Evolutionary conservation across 1,140 invertebrate species (phyloP).

Genomic region (Lerema accius): DNA sequence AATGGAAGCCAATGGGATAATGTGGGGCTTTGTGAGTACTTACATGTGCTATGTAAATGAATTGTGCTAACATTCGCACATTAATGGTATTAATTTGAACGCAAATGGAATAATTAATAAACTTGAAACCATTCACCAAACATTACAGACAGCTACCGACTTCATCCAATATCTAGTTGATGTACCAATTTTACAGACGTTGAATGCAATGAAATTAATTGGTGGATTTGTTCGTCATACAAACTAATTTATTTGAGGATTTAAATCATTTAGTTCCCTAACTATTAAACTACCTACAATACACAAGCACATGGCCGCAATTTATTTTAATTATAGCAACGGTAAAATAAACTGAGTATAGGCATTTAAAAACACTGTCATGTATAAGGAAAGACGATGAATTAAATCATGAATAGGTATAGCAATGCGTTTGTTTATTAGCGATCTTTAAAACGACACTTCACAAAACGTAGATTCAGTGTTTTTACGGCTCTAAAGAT

Average conservation of each 20-base stretch:
- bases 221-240: neutral
- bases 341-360: no score
- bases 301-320: no score
- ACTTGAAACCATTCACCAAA: constrained; percentile 52
- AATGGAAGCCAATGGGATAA: constrained; percentile 28
- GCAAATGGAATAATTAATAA: constrained; percentile 42
- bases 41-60: constrained; percentile 37
- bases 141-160: constrained; percentile 15
- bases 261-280: no score
- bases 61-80: constrained; percentile 48
- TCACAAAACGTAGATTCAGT: neutral
- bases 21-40: constrained; percentile 42
- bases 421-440: neutral
- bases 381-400: neutral
- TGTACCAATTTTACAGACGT: neutral
- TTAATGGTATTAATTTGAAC: constrained; percentile 11
- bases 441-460: neutral
- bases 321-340: no score
- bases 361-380: no score
- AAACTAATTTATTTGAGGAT: no score
- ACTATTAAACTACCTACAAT: no score
- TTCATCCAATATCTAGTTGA: neutral
- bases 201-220: neutral
- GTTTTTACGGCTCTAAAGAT: neutral
- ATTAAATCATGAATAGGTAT: neutral